Base-by-base conservation (phyloP, 2,797 vertebrate genomes). In the Chiroxiphia lanceolata region DNA sequence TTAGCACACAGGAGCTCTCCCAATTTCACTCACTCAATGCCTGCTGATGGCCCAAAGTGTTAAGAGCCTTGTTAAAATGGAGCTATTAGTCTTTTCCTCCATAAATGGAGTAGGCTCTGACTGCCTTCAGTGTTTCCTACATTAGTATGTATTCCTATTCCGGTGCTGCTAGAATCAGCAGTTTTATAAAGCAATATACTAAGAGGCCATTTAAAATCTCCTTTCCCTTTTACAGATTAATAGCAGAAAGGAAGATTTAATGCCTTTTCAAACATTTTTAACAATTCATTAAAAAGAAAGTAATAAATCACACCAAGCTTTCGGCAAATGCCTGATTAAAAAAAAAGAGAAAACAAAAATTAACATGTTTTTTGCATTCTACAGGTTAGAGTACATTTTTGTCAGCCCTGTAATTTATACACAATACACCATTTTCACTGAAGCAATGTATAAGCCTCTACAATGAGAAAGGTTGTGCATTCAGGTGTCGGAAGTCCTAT, bases 121-220 rank as follows among this genome's bases (percentile, higher is more conserved):
- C 97, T 96, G 89, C 88, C 95, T 95, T 97, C 93, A 91, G 91
- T 95, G 83, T 94, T 97, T 96, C 96, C 96, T 97, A 96, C 96
- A 97, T 98, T 97, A 97, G 97, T 96, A 96, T 96, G 97, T 97
- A 96, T 98, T 97, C 95, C 94, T 95, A 94, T 96, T 94, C 94
- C 13, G 31, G 93, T 94, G 93, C 94, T 97, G 97, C 97, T 97
- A 88, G 96, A 97, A 97, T 98, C 98, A 98, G 98, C 97, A 97
- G 90, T 97, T 98, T 98, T 97, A 96, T 96, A 97, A 97, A 97
- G 97, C 97, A 98, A 98, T 98, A 97, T 96, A 93, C 96, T 97
- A 97, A 97, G 94, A 98, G 97, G 95, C 96, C 96, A 97, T 97
- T 98, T 97, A 97, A 97, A 97, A 96, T 87, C 75, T 69, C 83